These are phyloP conservation scores for Ochropleura plecta DNA, from an alignment of 2,888 invertebrate genomes.

Conservation along the genomic window DNA sequence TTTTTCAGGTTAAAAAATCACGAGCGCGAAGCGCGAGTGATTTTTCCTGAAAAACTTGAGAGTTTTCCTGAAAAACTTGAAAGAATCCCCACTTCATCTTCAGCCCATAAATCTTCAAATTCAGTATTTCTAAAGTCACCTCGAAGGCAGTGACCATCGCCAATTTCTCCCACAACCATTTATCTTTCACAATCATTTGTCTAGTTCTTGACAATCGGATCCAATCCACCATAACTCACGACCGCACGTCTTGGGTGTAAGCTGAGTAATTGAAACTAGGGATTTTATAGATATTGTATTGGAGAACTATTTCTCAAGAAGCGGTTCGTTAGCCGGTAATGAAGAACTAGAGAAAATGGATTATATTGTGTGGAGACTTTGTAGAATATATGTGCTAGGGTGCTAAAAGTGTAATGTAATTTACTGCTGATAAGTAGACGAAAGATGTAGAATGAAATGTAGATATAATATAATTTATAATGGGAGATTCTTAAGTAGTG, in stretches of 20 bases:
- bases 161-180: constrained; percentile 51
- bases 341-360: constrained; percentile 35
- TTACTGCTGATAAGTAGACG: not conserved
- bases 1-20: too few relatives aligned
- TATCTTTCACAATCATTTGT: constrained; percentile 62
- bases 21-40: too few relatives aligned
- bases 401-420: constrained; percentile 16
- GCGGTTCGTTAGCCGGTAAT: constrained; percentile 45
- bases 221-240: constrained; percentile 60
- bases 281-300: constrained; percentile 51
- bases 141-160: constrained; percentile 43
- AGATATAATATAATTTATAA: not conserved
- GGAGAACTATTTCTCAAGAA: constrained; percentile 44
- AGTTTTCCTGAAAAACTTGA: too few relatives aligned
- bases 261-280: constrained; percentile 63
- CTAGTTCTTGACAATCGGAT: constrained; percentile 60
- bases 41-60: too few relatives aligned
- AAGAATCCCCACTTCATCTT: constrained; percentile 13
- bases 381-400: not conserved
- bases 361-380: constrained; percentile 5
- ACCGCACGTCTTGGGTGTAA: constrained; percentile 47
- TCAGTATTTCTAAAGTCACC: constrained; percentile 32
- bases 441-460: not conserved
- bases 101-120: constrained; percentile 42
- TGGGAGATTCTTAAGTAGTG: not conserved